Percentiles rank a stretch among this genome's conserved stretches.
These are phyloP conservation scores for Bombus sylvicola DNA, from an alignment of 1,140 invertebrate species.

Conservation along the genomic window DNA sequence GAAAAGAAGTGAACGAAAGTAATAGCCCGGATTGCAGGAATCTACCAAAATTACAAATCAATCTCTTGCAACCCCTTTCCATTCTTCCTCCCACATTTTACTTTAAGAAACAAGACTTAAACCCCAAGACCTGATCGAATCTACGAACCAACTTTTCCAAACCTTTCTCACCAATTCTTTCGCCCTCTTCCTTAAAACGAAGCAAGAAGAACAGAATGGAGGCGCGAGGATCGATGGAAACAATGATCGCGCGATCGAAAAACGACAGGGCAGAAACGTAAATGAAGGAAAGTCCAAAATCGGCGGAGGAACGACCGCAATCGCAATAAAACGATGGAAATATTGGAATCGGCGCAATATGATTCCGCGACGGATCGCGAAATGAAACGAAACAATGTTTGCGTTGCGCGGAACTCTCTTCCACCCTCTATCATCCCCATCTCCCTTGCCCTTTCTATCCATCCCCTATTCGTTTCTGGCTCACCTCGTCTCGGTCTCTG, in stretches of 20 bases:
- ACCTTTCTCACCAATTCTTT: too few relatives aligned
- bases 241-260: background rate
- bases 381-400: slow-evolving; percentile 73
- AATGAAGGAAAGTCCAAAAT: background rate
- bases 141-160: too few relatives aligned
- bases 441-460: background rate
- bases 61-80: background rate
- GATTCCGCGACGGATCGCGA: slow-evolving; percentile 64
- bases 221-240: background rate
- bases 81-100: background rate
- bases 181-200: background rate
- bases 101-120: background rate
- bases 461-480: background rate
- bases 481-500: slow-evolving; percentile 25
- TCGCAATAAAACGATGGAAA: slow-evolving; percentile 61
- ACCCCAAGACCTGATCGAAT: too few relatives aligned
- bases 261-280: background rate
- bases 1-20: too few relatives aligned
- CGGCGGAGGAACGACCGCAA: background rate
- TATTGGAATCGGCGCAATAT: slow-evolving; percentile 75
- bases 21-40: too few relatives aligned
- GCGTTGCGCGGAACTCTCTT: slow-evolving; percentile 71
- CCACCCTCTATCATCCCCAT: background rate
- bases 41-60: background rate
- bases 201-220: background rate